phyloP scores from a whole-genome alignment of 2,797 vertebrate genomes.

The Manis crassicaudata region DNA sequence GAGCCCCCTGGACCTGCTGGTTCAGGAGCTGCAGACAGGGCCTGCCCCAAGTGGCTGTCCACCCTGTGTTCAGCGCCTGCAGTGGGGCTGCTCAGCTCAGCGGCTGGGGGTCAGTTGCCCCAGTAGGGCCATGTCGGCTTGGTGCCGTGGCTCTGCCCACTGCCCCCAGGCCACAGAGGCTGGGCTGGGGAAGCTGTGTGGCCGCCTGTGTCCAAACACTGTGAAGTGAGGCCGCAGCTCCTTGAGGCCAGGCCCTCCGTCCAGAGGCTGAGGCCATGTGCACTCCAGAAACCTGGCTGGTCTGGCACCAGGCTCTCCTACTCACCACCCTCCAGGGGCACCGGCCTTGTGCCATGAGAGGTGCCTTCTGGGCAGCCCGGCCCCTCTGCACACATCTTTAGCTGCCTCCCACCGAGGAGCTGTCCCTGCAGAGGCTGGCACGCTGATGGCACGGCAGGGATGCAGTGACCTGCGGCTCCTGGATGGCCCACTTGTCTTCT shows the following conservation, averaged over 20 bases:
- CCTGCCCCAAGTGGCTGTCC: neutral
- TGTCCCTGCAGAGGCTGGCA: neutral
- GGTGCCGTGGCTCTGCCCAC: too few relatives aligned
- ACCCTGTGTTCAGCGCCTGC: neutral
- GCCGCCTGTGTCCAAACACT: neutral
- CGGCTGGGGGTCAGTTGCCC: neutral
- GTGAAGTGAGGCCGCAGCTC: neutral
- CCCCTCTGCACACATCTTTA: too few relatives aligned
- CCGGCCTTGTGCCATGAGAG: fast-evolving
- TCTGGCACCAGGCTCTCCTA: neutral
- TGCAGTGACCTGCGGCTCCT: neutral
- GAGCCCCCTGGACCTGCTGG: neutral
- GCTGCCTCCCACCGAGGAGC: neutral
- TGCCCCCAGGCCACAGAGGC: neutral
- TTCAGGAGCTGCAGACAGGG: neutral
- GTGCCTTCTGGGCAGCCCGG: neutral
- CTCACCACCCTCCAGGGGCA: too few relatives aligned
- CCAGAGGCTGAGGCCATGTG: neutral
- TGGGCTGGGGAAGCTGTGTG: neutral
- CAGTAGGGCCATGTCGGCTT: neutral
- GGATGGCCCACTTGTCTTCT: neutral
- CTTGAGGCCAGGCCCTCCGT: neutral
- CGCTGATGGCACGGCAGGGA: too few relatives aligned
- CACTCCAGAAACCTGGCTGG: neutral
- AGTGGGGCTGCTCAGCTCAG: neutral